A percentile compares a stretch with the other conserved stretches of the same genome.
These are phyloP conservation scores for Tillus elongatus DNA, from an alignment of 2,888 invertebrate species.

Conservation along the genomic window DNA sequence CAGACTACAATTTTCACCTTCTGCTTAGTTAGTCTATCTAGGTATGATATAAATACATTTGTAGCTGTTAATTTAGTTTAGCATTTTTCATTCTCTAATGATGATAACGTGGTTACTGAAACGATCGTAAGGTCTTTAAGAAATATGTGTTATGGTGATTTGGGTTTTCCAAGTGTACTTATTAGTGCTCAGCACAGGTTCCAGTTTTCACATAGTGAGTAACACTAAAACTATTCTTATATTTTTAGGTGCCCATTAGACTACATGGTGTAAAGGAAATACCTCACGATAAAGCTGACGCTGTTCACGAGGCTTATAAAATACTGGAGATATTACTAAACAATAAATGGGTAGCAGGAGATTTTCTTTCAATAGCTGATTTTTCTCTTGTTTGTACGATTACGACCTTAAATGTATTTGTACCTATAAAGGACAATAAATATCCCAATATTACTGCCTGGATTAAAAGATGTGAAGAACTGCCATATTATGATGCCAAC, in stretches of 20 bases:
- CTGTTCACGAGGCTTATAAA: conserved; percentile 29
- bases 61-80: too few species aligned
- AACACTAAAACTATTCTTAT: too few species aligned
- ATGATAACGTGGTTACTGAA: too few species aligned
- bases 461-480: conserved; percentile 29
- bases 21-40: too few species aligned
- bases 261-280: conserved; percentile 4
- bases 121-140: too few species aligned
- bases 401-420: conserved; percentile 18
- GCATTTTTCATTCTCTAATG: too few species aligned
- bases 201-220: too few species aligned
- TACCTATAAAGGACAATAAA: conserved; percentile 27
- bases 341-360: conserved; percentile 45
- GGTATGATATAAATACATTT: too few species aligned
- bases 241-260: conserved; percentile 10
- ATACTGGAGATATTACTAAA: conserved; percentile 44
- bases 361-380: conserved; percentile 32
- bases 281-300: conserved; percentile 10
- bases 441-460: conserved; percentile 31
- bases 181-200: too few species aligned
- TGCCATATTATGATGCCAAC: conserved; percentile 23
- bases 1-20: too few species aligned
- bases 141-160: too few species aligned
- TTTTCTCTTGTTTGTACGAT: conserved; percentile 22
- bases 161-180: too few species aligned